These are phyloP conservation scores for Petrocephalus microphthalmus DNA, from an alignment of 2,113 vertebrate genomes.

Conservation along the genomic window DNA sequence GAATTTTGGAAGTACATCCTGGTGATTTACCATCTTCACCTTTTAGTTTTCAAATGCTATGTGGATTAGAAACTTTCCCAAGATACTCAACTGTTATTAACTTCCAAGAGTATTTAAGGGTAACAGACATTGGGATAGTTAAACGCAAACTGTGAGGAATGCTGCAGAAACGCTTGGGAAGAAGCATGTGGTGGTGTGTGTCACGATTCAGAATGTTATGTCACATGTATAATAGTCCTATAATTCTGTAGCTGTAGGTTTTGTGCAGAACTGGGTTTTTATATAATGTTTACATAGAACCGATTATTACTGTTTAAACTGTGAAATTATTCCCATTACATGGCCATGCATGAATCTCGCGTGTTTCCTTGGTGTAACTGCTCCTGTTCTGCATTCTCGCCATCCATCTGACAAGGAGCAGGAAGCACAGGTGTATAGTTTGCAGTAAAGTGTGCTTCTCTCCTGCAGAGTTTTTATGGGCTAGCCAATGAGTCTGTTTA, in stretches of 20 bases:
- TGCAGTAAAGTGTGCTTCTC: background rate
- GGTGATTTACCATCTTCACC: constrained; percentile 34
- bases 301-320: background rate
- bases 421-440: background rate
- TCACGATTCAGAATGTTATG: background rate
- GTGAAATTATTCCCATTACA: background rate
- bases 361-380: background rate
- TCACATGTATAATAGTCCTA: background rate
- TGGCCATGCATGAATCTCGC: background rate
- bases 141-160: background rate
- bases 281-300: background rate
- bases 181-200: background rate
- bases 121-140: background rate
- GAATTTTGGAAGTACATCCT: background rate
- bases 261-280: background rate
- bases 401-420: background rate
- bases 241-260: background rate
- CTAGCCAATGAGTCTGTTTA: background rate
- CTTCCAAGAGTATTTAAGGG: background rate
- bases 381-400: background rate
- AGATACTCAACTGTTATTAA: background rate
- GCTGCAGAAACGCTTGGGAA: background rate
- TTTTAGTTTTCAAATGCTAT: background rate
- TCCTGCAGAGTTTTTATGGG: background rate
- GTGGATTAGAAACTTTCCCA: background rate